Percentiles rank a stretch among this genome's conserved stretches.
These are phyloP conservation scores for Tenebrio molitor DNA, from an alignment of 1,140 invertebrate genomes.

Conservation along the genomic window DNA sequence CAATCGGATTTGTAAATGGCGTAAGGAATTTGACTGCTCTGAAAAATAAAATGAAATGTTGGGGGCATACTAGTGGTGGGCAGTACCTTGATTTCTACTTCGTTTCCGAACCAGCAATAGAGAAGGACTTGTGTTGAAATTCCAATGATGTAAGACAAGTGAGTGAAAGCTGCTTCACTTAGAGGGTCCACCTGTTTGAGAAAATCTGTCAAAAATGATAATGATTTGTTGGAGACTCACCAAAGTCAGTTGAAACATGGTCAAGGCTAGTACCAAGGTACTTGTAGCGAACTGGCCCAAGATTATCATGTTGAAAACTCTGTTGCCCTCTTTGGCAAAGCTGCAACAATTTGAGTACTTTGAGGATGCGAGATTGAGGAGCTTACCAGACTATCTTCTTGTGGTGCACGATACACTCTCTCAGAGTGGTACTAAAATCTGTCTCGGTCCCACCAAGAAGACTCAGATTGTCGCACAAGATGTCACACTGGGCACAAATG, in stretches of 20 bases:
- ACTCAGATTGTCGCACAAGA: conserved; percentile 19
- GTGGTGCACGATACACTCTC: conserved; percentile 1
- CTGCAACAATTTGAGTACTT: not conserved
- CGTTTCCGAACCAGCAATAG: too few species aligned
- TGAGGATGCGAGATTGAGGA: not conserved
- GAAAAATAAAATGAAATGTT: conserved; percentile 1
- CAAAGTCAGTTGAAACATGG: conserved; percentile 7
- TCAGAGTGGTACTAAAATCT: too few species aligned
- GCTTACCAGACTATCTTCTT: conserved; percentile 1
- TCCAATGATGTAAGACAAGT: not conserved
- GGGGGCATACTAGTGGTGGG: too few species aligned
- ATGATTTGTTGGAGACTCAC: not conserved
- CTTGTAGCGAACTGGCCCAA: conserved; percentile 3
- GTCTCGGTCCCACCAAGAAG: not conserved
- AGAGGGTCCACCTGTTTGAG: not conserved
- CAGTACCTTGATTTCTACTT: too few species aligned
- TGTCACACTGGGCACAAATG: conserved; percentile 8
- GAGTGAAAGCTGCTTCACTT: not conserved
- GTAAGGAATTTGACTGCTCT: not conserved
- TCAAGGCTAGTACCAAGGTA: not conserved
- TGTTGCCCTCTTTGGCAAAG: not conserved
- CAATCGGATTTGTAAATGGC: not conserved
- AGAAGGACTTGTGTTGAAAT: not conserved
- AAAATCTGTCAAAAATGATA: not conserved
- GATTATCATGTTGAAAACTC: conserved; percentile 3